Evolutionary conservation across 2,113 vertebrate genomes (phyloP).

Genomic region (Trinectes maculatus): DNA sequence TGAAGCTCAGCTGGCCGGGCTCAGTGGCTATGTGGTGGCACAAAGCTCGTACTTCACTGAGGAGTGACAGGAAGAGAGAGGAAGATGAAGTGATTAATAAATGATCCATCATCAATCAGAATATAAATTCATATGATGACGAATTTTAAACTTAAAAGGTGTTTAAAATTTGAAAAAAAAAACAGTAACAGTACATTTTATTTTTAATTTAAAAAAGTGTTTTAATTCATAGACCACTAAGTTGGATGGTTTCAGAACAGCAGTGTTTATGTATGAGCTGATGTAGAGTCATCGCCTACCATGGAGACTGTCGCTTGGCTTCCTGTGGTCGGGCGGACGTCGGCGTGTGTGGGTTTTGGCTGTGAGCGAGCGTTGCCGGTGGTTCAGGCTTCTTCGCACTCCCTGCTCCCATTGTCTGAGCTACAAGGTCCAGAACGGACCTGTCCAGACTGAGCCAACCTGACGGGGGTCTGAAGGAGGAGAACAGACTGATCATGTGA

Average conservation of each 20-base stretch:
- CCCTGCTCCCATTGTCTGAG: slow-evolving; percentile 86
- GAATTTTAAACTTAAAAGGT: too few relatives aligned
- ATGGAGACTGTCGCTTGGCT: slow-evolving; percentile 45
- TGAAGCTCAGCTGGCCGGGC: slow-evolving; percentile 93
- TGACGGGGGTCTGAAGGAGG: slow-evolving; percentile 85
- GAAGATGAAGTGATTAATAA: neutral
- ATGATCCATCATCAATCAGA: too few relatives aligned
- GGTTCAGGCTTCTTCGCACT: slow-evolving; percentile 80
- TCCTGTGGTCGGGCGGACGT: neutral
- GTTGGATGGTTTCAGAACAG: too few relatives aligned
- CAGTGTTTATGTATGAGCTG: neutral
- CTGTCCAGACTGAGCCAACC: slow-evolving; percentile 93
- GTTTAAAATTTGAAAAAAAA: too few relatives aligned
- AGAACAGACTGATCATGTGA: neutral
- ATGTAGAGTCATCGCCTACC: slow-evolving; percentile 51
- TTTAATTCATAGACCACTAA: too few relatives aligned
- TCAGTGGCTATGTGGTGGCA: slow-evolving; percentile 93
- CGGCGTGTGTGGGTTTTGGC: neutral
- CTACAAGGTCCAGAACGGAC: slow-evolving; percentile 89
- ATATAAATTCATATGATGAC: too few relatives aligned
- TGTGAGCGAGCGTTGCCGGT: slow-evolving; percentile 12
- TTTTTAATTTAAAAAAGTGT: too few relatives aligned
- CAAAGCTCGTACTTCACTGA: slow-evolving; percentile 89
- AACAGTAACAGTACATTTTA: too few relatives aligned
- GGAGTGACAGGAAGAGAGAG: neutral